phyloP scores from a whole-genome alignment of 2,797 vertebrate species.

The Danio albolineatus region DNA sequence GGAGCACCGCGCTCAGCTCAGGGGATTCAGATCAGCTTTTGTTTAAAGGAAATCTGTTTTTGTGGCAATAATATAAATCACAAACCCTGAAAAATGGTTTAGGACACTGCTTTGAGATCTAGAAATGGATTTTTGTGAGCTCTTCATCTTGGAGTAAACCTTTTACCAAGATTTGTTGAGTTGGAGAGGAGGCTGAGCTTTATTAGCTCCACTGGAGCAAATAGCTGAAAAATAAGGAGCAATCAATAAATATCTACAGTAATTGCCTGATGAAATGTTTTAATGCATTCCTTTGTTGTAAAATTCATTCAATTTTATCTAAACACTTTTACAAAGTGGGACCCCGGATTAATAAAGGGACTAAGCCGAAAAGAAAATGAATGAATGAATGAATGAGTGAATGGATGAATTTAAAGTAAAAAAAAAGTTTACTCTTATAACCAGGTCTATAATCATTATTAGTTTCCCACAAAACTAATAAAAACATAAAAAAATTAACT shows the following conservation, averaged over 20 bases:
- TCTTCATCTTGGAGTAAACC: conserved; percentile 26
- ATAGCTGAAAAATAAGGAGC: not conserved
- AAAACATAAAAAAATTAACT: too few species aligned
- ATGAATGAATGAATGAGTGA: too few species aligned
- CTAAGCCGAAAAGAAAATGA: too few species aligned
- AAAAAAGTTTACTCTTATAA: too few species aligned
- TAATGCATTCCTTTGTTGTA: too few species aligned
- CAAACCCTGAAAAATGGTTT: not conserved
- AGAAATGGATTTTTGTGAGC: conserved; percentile 31
- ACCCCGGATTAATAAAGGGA: too few species aligned
- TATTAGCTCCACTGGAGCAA: not conserved
- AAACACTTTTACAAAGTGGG: too few species aligned
- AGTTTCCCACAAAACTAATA: too few species aligned
- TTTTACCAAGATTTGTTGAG: not conserved
- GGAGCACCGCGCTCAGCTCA: not conserved
- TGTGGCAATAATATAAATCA: not conserved
- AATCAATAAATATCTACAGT: not conserved
- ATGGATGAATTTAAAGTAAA: too few species aligned
- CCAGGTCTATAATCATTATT: too few species aligned
- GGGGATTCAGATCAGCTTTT: conserved; percentile 21
- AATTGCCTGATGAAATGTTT: too few species aligned
- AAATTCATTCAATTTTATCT: too few species aligned
- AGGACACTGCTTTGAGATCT: conserved; percentile 6
- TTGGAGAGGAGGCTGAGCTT: not conserved
- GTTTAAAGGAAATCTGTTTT: conserved; percentile 33